Percentiles rank a stretch among this genome's conserved stretches.
These are phyloP conservation scores for Camelus dromedarius DNA, from an alignment of 2,113 vertebrate genomes.

Conservation along the genomic window DNA sequence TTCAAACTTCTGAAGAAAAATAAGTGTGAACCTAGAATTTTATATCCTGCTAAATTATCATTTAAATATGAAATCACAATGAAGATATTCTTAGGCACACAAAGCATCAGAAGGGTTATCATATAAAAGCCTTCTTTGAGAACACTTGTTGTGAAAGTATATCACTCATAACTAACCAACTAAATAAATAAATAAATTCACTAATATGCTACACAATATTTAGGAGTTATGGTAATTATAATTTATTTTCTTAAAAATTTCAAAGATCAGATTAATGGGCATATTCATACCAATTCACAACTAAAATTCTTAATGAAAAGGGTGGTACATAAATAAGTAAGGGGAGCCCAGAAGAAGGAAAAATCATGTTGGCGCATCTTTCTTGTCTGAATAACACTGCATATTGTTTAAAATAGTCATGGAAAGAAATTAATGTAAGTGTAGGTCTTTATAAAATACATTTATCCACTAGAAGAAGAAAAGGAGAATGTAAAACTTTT, in stretches of 20 bases:
- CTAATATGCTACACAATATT: neutral
- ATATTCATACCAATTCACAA: conserved; percentile 11
- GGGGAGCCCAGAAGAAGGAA: neutral
- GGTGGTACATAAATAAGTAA: neutral
- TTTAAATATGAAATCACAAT: neutral
- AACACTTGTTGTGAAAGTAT: neutral
- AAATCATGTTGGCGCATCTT: neutral
- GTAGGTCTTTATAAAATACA: neutral
- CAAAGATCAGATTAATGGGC: neutral
- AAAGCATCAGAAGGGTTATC: neutral
- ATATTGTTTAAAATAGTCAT: neutral
- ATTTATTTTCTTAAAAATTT: neutral
- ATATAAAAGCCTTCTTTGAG: neutral
- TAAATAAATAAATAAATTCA: neutral
- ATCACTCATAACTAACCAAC: neutral
- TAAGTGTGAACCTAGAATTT: conserved; percentile 8
- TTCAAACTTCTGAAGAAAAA: conserved; percentile 20
- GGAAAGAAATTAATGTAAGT: neutral
- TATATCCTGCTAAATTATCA: conserved; percentile 27
- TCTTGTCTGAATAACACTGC: neutral
- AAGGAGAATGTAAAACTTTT: neutral
- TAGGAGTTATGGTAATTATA: neutral
- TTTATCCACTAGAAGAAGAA: neutral
- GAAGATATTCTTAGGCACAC: neutral
- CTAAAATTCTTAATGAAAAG: neutral